Percentiles rank a stretch among this genome's conserved stretches.
These are phyloP conservation scores for Nymphicus hollandicus DNA, from an alignment of 2,113 vertebrate genomes.

Conservation along the genomic window DNA sequence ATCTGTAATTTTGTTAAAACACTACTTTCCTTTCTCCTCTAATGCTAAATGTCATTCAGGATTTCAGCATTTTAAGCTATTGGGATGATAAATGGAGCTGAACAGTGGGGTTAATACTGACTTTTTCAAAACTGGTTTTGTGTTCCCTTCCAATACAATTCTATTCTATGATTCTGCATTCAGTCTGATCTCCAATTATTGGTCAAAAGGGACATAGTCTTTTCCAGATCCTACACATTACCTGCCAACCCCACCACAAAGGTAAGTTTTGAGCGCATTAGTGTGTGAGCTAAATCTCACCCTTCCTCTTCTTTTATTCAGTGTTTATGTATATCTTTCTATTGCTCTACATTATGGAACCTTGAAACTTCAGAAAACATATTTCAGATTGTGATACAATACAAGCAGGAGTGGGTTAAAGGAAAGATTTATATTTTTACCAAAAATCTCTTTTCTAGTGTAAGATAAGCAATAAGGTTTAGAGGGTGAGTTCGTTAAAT, in stretches of 20 bases:
- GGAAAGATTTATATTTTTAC: not conserved
- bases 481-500: not conserved
- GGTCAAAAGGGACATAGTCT: not conserved
- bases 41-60: not conserved
- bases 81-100: not conserved
- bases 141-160: not conserved
- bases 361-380: not conserved
- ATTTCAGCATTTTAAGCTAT: not conserved
- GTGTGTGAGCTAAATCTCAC: not conserved
- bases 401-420: not conserved
- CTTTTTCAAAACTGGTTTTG: not conserved
- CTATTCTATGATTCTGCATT: not conserved
- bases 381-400: not conserved
- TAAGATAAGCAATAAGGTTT: not conserved
- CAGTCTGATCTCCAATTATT: not conserved
- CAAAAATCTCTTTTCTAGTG: not conserved
- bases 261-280: not conserved
- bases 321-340: not conserved
- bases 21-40: not conserved
- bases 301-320: fast-evolving
- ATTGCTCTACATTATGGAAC: not conserved
- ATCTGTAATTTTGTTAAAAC: not conserved
- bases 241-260: not conserved
- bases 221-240: not conserved
- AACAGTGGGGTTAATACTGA: not conserved